Conservation (phyloP, 2,797 vertebrate species). For the Apodemus agrarius region DNA sequence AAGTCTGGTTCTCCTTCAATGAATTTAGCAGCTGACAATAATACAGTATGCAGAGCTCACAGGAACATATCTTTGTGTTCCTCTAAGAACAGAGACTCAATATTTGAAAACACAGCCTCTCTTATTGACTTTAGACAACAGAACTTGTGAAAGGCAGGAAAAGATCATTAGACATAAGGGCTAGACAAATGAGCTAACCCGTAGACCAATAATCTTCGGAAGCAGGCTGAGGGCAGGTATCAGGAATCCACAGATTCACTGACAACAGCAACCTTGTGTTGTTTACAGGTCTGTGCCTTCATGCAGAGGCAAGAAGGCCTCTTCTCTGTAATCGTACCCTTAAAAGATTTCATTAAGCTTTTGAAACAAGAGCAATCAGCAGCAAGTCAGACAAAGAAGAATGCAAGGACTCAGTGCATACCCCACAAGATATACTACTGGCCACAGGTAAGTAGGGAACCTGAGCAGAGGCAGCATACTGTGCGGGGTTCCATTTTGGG, state of each 20-base stretch:
- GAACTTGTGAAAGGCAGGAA: background rate
- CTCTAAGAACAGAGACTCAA: background rate
- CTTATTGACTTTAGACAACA: background rate
- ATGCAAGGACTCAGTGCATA: too few relatives aligned
- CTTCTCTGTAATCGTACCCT: too few relatives aligned
- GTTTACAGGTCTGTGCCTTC: background rate
- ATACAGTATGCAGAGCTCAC: too few relatives aligned
- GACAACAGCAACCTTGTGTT: background rate
- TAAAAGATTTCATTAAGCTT: background rate
- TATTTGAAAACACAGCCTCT: background rate
- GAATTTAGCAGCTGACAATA: background rate
- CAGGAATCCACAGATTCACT: background rate
- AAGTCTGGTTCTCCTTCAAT: background rate
- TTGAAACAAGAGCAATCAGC: background rate
- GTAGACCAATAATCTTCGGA: background rate
- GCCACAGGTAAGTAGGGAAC: background rate
- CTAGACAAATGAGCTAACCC: too few relatives aligned
- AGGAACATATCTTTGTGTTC: background rate
- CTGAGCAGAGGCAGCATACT: background rate
- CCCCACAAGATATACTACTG: background rate
- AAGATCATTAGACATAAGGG: background rate
- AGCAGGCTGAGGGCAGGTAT: background rate
- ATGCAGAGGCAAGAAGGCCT: background rate
- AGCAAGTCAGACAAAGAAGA: background rate
- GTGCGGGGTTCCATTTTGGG: background rate